Evolutionary conservation across 2,113 vertebrate species (phyloP).

Genomic region (Hystrix cristata): DNA sequence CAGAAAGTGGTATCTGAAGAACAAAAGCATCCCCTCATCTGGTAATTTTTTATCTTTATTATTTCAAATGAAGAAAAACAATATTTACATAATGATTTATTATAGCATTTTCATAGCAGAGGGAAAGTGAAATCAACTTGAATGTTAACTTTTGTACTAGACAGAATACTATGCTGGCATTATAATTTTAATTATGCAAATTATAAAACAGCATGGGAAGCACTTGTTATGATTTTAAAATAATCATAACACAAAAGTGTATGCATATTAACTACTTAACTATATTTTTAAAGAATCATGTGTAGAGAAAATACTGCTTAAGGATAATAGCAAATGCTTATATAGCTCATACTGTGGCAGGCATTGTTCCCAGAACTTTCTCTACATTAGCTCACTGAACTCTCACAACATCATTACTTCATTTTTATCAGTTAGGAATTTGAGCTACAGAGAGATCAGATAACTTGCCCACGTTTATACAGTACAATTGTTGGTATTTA

Average conservation of each 20-base stretch:
- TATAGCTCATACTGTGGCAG: not conserved
- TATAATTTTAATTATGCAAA: slow-evolving; percentile 55
- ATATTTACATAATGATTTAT: slow-evolving; percentile 31
- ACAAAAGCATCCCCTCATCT: not conserved
- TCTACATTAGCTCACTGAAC: not conserved
- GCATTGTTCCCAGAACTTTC: not conserved
- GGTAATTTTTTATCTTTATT: slow-evolving; percentile 29
- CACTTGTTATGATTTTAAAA: slow-evolving; percentile 47
- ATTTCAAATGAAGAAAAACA: slow-evolving; percentile 59
- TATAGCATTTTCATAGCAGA: slow-evolving; percentile 23
- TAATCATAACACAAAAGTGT: not conserved
- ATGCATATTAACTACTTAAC: not conserved
- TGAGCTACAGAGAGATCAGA: slow-evolving; percentile 5
- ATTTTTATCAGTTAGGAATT: not conserved
- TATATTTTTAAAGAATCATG: not conserved
- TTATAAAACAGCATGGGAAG: slow-evolving; percentile 58
- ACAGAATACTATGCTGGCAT: not conserved
- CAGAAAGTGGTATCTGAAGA: slow-evolving; percentile 36
- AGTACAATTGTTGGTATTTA: not conserved
- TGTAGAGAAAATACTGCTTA: not conserved
- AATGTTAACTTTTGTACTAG: not conserved
- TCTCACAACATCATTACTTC: not conserved
- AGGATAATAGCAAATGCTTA: not conserved
- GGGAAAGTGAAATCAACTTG: slow-evolving; percentile 36
- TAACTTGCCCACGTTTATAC: not conserved